Evolutionary conservation across 2,113 vertebrate species (phyloP), one percentile per base, ranked within the genome.

Genomic region (Oreochromis aureus): DNA sequence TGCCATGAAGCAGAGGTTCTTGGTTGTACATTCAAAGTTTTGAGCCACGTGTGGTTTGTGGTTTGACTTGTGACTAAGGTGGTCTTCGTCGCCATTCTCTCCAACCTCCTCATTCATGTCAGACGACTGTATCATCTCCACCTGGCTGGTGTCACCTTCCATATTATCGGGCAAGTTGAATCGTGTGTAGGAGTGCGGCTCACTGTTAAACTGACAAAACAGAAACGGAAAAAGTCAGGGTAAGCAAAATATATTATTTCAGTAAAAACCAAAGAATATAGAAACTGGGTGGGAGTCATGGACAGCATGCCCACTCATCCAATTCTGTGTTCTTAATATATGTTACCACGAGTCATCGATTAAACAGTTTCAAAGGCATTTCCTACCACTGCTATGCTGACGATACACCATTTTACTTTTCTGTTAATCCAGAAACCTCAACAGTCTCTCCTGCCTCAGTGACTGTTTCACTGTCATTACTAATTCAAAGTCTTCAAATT

Each of bases 61-160:
- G 24, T 80, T 73, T 7, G 89, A 27, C 89, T 85, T 93, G 54
- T 95, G 95, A 32, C 88, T 93, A 44, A 91, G 90, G 69, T 96
- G 93, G 6, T 94, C 95, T 13, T 92, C n/a, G n/a, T n/a, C n/a
- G 6, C 95, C 96, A 6, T 90, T 95, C 18, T 89, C 97, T 16
- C 91, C 97, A 10, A 95, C 97, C 76, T 99, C 98, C 73, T 99
- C 98, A 6, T 98, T 98, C 81, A 94, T 87, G 63, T 97, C 96
- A 0, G 96, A 90, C 0, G 98, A 97, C 48, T 98, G 94, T 58
- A 98, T 99, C 98, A 99, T 99, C 94, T 99, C 99, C 92, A 99
- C 98, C 0, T 98, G 98, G 92, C 98, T 99, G 93, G 94, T 97
- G 84, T 98, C 98, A 1, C 98, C 98, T 54, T 99, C 98, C 8